Base-by-base conservation (phyloP, 1,140 invertebrate species). In the Charaxes varanes region DNA sequence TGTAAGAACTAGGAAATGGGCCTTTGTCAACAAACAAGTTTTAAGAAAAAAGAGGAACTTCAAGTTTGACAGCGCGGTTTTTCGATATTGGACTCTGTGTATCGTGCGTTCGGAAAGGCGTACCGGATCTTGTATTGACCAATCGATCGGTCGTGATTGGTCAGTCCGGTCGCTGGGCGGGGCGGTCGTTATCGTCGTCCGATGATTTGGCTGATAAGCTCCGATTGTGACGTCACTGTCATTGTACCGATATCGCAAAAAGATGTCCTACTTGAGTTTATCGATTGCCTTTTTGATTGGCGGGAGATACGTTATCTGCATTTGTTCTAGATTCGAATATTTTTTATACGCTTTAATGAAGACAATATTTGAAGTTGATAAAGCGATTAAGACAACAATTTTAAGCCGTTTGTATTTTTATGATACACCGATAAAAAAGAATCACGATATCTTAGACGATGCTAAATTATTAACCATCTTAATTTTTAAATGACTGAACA, bases 71-170 rank as follows among this genome's bases (percentile, higher is more conserved):
- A 26, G 14, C 13, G 27, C 27, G 13, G 28, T 3, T 31, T 17
- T 10, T 17, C 38, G 37, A 38, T 16, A 19, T 21, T 40, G 31
- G 36, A 32, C 53, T 49, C 30, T 38, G 38, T 44, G 41, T 38
- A 30, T 51, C 38, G 34, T 48, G 40, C 42, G 57, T 60, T 63
- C 52, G 50, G 42, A 59, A 56, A 69, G 61, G 62, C 64, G 69
- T 64, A 57, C 44, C 59, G 49, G 45, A 51, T 51, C 22, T 47
- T 38, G 61, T 64, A 66, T 62, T 73, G 67, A 68, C 67, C 70
- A 58, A 74, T 72, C 68, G 62, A 76, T 72, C 57, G 63, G 61
- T 49, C 47, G 57, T 45, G 58, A 76, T 76, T 72, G 71, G 71
- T 65, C 71, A 70, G 53, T 42, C 26, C 47, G 35, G 45, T 40